Evolutionary conservation across 2,113 vertebrate genomes (phyloP).

Genomic region (Gallinago paraguaiae): DNA sequence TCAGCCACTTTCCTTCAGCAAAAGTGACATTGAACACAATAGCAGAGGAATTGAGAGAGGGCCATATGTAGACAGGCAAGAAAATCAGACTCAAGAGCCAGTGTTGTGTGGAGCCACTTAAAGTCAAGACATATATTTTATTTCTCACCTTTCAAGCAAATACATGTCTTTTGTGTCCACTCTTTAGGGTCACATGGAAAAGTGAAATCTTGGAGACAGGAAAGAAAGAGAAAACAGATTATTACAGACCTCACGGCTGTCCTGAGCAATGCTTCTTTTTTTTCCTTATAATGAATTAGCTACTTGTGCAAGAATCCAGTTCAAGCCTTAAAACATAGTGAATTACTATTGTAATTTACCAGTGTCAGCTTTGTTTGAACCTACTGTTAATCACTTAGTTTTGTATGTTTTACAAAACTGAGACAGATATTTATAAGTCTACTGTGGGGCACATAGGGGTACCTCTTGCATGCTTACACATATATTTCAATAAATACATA

Average conservation of each 20-base stretch:
- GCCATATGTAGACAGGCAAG: neutral
- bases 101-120: constrained; percentile 13
- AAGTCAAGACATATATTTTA: constrained; percentile 44
- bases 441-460: neutral
- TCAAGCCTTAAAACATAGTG: constrained; percentile 10
- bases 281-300: neutral
- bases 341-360: constrained; percentile 32
- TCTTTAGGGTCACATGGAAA: constrained; percentile 11
- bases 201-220: neutral
- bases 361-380: constrained; percentile 10
- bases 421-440: neutral
- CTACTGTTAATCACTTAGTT: constrained; percentile 18
- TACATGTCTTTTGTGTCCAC: constrained; percentile 20
- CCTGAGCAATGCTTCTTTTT: neutral
- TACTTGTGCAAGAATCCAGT: constrained; percentile 1
- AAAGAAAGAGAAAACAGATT: constrained; percentile 25
- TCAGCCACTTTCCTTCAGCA: constrained; percentile 40
- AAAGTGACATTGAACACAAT: constrained; percentile 38
- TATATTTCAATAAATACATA: neutral
- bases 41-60: neutral
- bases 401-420: neutral
- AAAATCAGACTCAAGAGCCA: constrained; percentile 35
- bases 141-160: constrained; percentile 54
- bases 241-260: constrained; percentile 7
- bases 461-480: neutral